Conservation (phyloP, 2,113 vertebrate genomes). For the Pseudopodoces humilis region DNA sequence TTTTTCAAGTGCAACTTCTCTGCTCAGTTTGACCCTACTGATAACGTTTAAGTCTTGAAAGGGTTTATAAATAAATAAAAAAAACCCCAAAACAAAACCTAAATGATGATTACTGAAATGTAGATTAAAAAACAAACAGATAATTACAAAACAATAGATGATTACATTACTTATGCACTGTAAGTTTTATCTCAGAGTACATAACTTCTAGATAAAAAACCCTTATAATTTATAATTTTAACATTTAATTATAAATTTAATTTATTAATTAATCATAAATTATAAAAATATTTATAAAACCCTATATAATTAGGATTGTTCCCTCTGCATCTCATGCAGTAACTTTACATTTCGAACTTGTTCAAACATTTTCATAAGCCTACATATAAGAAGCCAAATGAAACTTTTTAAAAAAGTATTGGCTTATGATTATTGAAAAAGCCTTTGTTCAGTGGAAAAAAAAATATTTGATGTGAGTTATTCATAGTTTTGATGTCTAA, state of each 20-base stretch:
- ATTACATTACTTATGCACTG: neutral
- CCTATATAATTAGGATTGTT: neutral
- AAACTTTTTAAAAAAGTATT: neutral
- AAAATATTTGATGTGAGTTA: neutral
- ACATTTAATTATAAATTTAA: too few species aligned
- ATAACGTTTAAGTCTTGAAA: slow-evolving; percentile 59
- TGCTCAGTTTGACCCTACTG: slow-evolving; percentile 19
- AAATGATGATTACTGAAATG: neutral
- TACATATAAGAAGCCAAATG: neutral
- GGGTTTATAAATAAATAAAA: neutral
- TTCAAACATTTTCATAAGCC: neutral
- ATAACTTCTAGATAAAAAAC: neutral
- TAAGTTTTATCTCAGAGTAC: neutral
- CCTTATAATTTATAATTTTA: neutral
- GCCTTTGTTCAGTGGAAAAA: neutral
- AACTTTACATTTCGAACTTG: neutral
- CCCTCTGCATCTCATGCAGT: neutral
- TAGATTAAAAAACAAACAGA: neutral
- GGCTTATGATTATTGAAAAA: neutral
- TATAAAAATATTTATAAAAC: too few species aligned
- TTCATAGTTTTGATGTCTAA: neutral
- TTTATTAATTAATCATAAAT: too few species aligned
- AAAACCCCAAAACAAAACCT: too few species aligned
- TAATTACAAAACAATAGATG: neutral
- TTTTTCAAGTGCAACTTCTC: neutral